A percentile compares a stretch with the other conserved stretches of the same genome.
Conservation (phyloP, 2,888 invertebrate species). For the Dasysyrphus albostriatus region DNA sequence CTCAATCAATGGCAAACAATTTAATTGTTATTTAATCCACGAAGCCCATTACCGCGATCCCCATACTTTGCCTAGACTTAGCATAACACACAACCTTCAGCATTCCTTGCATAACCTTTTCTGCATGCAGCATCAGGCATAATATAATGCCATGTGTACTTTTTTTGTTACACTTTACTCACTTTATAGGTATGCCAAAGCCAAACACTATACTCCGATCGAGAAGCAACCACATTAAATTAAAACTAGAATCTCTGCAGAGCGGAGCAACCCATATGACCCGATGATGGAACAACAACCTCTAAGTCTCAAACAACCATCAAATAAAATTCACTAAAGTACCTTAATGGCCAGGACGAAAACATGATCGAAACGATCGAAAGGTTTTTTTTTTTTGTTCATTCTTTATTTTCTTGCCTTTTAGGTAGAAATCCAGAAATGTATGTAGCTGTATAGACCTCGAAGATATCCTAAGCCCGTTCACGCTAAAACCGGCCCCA, state of each 20-base stretch:
- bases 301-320: slow-evolving; percentile 45
- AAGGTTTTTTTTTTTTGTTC: not conserved
- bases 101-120: slow-evolving; percentile 69
- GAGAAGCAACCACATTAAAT: slow-evolving; percentile 61
- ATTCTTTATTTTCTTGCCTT: not conserved
- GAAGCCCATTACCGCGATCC: slow-evolving; percentile 67
- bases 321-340: slow-evolving; percentile 70
- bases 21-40: slow-evolving; percentile 75
- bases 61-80: not conserved
- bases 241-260: slow-evolving; percentile 63
- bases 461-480: slow-evolving; percentile 18
- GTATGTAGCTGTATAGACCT: not conserved
- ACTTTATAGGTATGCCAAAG: not conserved
- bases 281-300: slow-evolving; percentile 62
- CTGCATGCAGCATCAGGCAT: not conserved
- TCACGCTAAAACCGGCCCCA: slow-evolving; percentile 48
- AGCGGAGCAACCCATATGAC: slow-evolving; percentile 66
- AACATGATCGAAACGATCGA: slow-evolving; percentile 68
- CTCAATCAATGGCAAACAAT: slow-evolving; percentile 65
- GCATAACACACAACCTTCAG: slow-evolving; percentile 21
- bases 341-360: slow-evolving; percentile 56
- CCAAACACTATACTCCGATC: slow-evolving; percentile 6
- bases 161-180: slow-evolving; percentile 57
- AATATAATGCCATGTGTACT: slow-evolving; percentile 10
- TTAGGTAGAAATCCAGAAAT: not conserved